A percentile compares a stretch with the other conserved stretches of the same genome.
These are phyloP conservation scores for Columbina picui DNA, from an alignment of 2,113 vertebrate species.

Conservation along the genomic window DNA sequence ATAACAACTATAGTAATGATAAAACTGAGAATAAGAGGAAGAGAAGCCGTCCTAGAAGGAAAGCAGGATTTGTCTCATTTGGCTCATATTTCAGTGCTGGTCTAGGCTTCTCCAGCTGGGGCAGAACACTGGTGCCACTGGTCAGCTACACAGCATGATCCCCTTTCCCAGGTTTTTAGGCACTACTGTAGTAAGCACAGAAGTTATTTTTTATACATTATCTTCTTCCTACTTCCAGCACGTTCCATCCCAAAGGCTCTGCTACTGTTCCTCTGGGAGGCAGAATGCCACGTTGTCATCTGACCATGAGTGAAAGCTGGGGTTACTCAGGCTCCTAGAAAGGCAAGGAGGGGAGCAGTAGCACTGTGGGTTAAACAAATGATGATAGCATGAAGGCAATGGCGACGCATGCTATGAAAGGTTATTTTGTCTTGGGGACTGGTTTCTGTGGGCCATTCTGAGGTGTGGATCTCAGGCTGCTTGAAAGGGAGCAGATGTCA, in stretches of 20 bases:
- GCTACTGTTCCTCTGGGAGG: background rate
- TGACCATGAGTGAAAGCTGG: background rate
- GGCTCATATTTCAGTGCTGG: background rate
- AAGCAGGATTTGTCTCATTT: background rate
- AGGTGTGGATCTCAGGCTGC: background rate
- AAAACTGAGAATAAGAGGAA: background rate
- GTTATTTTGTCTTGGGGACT: background rate
- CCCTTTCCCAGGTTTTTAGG: background rate
- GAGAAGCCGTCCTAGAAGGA: background rate
- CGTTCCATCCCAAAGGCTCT: background rate
- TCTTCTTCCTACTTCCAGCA: background rate
- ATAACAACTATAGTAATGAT: background rate
- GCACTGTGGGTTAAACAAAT: background rate
- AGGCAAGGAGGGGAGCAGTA: background rate
- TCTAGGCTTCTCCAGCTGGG: background rate
- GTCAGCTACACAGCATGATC: accelerated
- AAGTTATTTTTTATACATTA: background rate
- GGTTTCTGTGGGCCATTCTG: background rate
- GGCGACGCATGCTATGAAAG: accelerated
- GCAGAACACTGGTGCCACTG: background rate
- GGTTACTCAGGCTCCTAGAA: background rate
- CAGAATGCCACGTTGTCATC: accelerated
- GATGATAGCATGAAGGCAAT: background rate
- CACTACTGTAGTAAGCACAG: background rate
- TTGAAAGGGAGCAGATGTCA: background rate